Percentiles rank a stretch among this genome's conserved stretches.
phyloP scores from a whole-genome alignment of 2,113 vertebrate genomes.

The Todiramphus chloris region DNA sequence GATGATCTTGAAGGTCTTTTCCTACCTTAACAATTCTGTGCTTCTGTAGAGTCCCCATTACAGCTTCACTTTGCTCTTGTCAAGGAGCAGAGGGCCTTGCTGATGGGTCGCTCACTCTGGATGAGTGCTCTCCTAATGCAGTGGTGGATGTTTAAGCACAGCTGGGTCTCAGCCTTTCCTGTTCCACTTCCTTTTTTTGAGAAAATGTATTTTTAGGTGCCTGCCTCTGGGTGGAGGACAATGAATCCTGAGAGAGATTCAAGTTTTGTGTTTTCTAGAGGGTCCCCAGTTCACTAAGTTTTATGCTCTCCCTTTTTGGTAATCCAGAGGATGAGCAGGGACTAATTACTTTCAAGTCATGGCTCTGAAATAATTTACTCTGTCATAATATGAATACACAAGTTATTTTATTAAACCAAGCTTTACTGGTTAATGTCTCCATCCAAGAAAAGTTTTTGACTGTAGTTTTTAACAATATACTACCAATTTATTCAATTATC shows the following conservation, averaged over 20 bases:
- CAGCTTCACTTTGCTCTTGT: not conserved
- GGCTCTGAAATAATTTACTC: not conserved
- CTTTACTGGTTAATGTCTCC: not conserved
- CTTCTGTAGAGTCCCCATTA: not conserved
- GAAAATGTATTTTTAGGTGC: not conserved
- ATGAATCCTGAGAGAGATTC: not conserved
- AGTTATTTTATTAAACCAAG: not conserved
- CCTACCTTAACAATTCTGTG: too few species aligned
- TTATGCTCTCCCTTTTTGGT: not conserved
- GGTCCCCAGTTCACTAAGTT: accelerated
- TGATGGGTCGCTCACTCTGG: not conserved
- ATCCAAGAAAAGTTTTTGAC: not conserved
- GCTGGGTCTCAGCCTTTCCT: accelerated
- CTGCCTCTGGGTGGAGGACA: not conserved
- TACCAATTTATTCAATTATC: not conserved
- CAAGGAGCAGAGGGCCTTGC: not conserved
- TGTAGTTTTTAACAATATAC: not conserved
- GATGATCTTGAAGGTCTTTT: too few species aligned
- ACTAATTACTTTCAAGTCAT: not conserved
- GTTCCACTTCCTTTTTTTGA: not conserved
- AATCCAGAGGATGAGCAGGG: not conserved
- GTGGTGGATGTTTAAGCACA: accelerated
- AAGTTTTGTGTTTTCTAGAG: not conserved
- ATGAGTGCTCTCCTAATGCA: not conserved
- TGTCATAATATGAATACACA: not conserved